Conservation (phyloP, 2,797 vertebrate genomes). For the Hemibagrus guttatus region DNA sequence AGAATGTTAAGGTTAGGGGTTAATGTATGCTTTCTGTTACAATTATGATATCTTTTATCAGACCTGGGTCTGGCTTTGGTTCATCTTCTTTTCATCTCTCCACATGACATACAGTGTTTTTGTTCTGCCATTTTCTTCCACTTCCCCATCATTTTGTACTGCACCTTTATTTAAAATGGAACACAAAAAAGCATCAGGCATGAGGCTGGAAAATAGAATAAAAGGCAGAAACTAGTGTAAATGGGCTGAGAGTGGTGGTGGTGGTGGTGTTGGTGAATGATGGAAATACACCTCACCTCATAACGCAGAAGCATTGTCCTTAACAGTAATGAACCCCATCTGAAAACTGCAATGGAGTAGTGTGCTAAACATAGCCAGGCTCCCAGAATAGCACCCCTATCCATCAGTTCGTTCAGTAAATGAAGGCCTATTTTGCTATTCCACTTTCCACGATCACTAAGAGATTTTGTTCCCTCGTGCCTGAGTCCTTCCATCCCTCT, state of each 20-base stretch:
- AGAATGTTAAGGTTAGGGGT: background rate
- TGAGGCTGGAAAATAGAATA: slow-evolving; percentile 6
- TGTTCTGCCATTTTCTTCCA: background rate
- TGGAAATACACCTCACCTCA: background rate
- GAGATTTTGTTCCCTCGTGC: slow-evolving; percentile 10
- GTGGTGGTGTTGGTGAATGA: too few relatives aligned
- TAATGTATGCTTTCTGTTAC: background rate
- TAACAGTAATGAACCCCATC: slow-evolving; percentile 3
- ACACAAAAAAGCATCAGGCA: background rate
- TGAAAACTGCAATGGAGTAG: background rate
- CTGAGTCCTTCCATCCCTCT: background rate
- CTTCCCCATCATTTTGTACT: background rate
- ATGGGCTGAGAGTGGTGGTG: slow-evolving; percentile 1
- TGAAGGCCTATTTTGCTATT: slow-evolving; percentile 26
- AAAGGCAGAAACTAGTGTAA: slow-evolving; percentile 20
- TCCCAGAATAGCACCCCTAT: slow-evolving; percentile 23
- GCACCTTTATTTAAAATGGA: background rate
- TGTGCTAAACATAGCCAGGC: slow-evolving; percentile 24
- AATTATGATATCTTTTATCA: background rate
- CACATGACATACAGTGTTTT: background rate
- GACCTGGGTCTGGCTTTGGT: background rate
- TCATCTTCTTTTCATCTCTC: slow-evolving; percentile 13
- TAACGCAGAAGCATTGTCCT: background rate
- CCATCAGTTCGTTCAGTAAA: slow-evolving; percentile 15
- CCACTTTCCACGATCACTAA: slow-evolving; percentile 18